Percentiles rank a stretch among this genome's conserved stretches.
Conservation (phyloP, 2,797 vertebrate species). For the Myotis myotis region DNA sequence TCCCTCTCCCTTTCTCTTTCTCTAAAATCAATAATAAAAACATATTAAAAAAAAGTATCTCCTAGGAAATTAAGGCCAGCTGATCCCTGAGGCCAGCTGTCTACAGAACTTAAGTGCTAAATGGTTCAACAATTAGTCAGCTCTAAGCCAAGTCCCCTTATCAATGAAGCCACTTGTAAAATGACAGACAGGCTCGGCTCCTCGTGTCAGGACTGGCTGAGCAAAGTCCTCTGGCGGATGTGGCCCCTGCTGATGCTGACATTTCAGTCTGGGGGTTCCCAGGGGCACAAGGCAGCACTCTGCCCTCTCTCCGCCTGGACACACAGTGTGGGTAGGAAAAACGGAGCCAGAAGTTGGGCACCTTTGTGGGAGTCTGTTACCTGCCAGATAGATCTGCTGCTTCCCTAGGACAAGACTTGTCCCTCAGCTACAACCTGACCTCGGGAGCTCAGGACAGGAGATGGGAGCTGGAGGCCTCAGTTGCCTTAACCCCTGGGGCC, state of each 20-base stretch:
- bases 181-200: not conserved
- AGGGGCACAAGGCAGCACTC: fast-evolving
- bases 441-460: not conserved
- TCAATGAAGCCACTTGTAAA: not conserved
- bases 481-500: not conserved
- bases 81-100: not conserved
- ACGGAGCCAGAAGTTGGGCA: not conserved
- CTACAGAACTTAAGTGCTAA: not conserved
- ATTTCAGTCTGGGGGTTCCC: not conserved
- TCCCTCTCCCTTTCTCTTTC: no score
- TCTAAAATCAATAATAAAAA: no score
- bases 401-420: not conserved
- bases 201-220: not conserved
- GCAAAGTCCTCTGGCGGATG: not conserved
- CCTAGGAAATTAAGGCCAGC: not conserved
- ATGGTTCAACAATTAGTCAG: not conserved
- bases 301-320: not conserved
- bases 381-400: not conserved
- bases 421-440: not conserved
- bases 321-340: not conserved
- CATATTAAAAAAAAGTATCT: not conserved
- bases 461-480: not conserved
- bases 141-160: not conserved
- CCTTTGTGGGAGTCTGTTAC: not conserved
- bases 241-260: not conserved